A percentile compares a stretch with the other conserved stretches of the same genome.
Conservation (phyloP, 2,113 vertebrate species). For the Centropus bengalensis region DNA sequence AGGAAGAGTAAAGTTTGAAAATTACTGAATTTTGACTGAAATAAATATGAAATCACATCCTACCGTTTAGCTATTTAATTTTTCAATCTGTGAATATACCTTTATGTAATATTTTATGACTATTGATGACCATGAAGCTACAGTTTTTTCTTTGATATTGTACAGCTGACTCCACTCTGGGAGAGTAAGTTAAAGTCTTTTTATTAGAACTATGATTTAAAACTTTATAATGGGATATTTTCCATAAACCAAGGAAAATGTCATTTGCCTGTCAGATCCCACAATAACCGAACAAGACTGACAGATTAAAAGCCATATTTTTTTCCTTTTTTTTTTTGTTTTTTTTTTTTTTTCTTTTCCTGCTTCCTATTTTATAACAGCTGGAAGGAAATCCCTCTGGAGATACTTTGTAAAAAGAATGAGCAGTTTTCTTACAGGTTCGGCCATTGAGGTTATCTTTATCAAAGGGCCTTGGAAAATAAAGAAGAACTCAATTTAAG, state of each 20-base stretch:
- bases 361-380: not conserved
- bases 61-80: not conserved
- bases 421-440: not conserved
- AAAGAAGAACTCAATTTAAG: not conserved
- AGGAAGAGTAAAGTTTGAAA: not conserved
- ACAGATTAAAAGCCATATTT: not conserved
- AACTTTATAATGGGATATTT: not conserved
- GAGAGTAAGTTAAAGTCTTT: not conserved
- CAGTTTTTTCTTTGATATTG: not conserved
- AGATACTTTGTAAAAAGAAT: not conserved
- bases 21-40: not conserved
- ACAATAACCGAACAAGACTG: not conserved
- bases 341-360: too few relatives aligned
- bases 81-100: not conserved
- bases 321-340: not conserved
- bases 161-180: fast-evolving
- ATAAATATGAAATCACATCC: not conserved
- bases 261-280: not conserved
- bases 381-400: not conserved
- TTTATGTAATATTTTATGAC: not conserved
- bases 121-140: not conserved
- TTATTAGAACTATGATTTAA: not conserved
- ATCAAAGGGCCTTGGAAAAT: not conserved
- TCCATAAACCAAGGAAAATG: not conserved
- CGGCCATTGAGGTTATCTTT: not conserved